Evolutionary conservation across 2,113 vertebrate genomes (phyloP).

Genomic region (Mesembrinibis cayennensis): DNA sequence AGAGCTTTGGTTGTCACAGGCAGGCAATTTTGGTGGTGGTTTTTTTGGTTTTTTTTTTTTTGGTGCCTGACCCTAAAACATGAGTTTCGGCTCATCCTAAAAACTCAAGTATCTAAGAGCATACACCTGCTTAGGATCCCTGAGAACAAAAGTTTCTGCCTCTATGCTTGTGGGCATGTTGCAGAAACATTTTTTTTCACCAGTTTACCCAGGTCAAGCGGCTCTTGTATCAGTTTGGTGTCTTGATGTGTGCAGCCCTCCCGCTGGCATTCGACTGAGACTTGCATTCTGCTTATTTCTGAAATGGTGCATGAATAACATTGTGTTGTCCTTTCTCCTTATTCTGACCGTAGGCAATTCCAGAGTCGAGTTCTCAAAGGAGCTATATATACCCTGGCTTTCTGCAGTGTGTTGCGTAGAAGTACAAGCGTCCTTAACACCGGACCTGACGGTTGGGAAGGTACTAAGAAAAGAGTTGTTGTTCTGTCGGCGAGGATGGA

Average conservation of each 20-base stretch:
- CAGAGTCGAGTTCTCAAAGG: neutral
- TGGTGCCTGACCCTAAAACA: neutral
- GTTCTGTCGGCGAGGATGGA: neutral
- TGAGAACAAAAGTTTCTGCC: neutral
- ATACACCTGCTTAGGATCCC: neutral
- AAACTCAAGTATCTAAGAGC: neutral
- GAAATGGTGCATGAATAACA: neutral
- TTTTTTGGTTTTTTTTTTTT: neutral
- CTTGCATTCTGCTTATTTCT: neutral
- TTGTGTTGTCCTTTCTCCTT: neutral
- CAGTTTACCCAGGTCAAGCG: neutral
- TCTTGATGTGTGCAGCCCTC: neutral
- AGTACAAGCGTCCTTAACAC: neutral
- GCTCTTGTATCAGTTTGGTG: neutral
- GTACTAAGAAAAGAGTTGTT: neutral
- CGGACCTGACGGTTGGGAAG: neutral
- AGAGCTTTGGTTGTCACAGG: neutral
- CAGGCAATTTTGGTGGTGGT: neutral
- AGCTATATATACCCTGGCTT: neutral
- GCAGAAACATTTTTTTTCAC: neutral
- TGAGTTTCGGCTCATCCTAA: neutral
- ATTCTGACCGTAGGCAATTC: neutral
- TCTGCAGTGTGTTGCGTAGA: neutral
- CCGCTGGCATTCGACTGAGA: neutral
- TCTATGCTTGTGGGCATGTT: neutral